phyloP scores from a whole-genome alignment of 2,888 invertebrate species.

The Cheilosia soror region DNA sequence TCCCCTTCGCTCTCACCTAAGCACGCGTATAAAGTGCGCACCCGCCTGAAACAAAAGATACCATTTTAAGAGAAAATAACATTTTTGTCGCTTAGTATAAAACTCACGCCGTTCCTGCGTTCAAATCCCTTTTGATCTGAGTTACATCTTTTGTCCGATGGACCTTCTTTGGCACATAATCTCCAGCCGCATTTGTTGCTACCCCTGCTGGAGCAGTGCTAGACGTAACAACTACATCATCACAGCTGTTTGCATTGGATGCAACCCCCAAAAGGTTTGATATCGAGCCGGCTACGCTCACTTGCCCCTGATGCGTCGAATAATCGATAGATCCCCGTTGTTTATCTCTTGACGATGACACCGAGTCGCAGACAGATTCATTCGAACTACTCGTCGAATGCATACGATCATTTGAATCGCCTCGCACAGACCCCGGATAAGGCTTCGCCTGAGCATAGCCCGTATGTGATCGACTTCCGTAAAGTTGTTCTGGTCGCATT shows the following conservation, averaged over 20 bases:
- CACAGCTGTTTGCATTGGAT: conserved; percentile 78
- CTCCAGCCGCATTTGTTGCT: conserved; percentile 77
- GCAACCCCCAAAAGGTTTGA: conserved; percentile 80
- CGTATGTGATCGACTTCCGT: conserved; percentile 79
- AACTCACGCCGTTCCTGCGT: conserved; percentile 83
- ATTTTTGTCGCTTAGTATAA: not conserved
- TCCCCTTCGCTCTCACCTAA: conserved; percentile 98
- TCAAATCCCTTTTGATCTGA: conserved; percentile 83
- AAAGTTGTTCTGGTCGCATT: conserved; percentile 80
- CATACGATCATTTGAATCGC: conserved; percentile 80
- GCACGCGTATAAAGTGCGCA: conserved; percentile 97
- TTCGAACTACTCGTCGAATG: conserved; percentile 91
- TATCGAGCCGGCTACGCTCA: conserved; percentile 78
- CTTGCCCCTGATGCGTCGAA: conserved; percentile 80
- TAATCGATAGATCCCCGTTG: conserved; percentile 81
- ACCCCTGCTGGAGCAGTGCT: conserved; percentile 78
- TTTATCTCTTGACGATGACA: conserved; percentile 86
- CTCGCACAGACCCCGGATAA: conserved; percentile 79
- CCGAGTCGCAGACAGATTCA: conserved; percentile 91
- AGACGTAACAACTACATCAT: conserved; percentile 80
- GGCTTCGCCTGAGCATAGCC: conserved; percentile 81
- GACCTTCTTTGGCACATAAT: conserved; percentile 85
- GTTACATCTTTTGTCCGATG: conserved; percentile 85
- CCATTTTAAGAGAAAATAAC: not conserved
- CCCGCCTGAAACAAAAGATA: conserved; percentile 86